phyloP scores from a whole-genome alignment of 2,797 vertebrate species.

The Peromyscus attwateri region DNA sequence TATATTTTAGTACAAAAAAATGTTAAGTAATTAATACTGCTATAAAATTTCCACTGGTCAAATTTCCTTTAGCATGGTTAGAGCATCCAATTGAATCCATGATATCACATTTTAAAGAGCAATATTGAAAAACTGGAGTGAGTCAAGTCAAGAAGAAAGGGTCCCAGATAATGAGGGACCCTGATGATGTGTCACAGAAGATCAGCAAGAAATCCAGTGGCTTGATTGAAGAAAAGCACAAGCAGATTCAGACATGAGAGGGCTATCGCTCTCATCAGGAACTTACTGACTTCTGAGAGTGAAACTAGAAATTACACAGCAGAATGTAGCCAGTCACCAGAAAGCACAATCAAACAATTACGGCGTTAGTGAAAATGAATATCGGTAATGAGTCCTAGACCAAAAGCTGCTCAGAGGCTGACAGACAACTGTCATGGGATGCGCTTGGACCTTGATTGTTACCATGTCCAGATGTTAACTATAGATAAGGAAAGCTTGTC shows the following conservation, averaged over 20 bases:
- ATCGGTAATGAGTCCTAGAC: background rate
- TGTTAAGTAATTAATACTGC: background rate
- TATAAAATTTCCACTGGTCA: background rate
- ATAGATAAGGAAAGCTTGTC: background rate
- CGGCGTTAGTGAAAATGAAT: background rate
- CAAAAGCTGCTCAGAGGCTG: background rate
- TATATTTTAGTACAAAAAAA: background rate
- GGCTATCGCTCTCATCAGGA: background rate
- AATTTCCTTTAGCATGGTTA: background rate
- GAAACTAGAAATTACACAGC: conserved; percentile 32
- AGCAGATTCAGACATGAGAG: background rate
- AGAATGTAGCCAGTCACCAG: background rate
- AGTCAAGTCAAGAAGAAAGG: background rate
- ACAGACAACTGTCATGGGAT: background rate
- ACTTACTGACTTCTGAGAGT: background rate
- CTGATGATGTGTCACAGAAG: background rate
- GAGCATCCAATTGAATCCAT: background rate
- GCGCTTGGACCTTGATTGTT: background rate
- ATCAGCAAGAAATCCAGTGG: background rate
- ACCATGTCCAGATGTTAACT: background rate
- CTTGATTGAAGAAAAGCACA: background rate
- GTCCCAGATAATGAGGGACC: background rate
- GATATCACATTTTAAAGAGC: background rate
- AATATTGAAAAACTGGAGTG: background rate
- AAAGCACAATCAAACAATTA: background rate